A percentile compares a stretch with the other conserved stretches of the same genome.
These are phyloP conservation scores for Pedicia rivosa DNA, from an alignment of 2,888 invertebrate species.

Conservation along the genomic window DNA sequence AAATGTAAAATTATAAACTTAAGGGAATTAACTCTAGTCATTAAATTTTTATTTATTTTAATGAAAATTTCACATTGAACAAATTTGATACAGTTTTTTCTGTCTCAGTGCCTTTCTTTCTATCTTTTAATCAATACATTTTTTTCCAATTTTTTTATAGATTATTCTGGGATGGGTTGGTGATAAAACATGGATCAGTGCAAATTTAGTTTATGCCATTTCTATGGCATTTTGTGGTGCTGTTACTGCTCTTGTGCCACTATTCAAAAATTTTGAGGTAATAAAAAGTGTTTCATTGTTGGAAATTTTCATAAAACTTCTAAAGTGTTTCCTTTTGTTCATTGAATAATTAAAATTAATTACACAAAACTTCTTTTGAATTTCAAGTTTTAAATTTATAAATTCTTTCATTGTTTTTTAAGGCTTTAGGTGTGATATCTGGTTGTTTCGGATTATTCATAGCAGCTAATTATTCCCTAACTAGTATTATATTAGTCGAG, in stretches of 20 bases:
- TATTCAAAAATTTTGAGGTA: slow-evolving; percentile 27
- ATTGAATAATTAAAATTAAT: neutral
- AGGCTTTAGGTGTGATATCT: slow-evolving; percentile 41
- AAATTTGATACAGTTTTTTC: too few species aligned
- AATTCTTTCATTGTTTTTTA: slow-evolving; percentile 4
- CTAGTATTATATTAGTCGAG: slow-evolving; percentile 79
- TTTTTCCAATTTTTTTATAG: too few species aligned
- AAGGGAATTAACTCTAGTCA: too few species aligned
- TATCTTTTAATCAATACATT: too few species aligned
- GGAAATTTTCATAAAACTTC: neutral
- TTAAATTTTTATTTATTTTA: too few species aligned
- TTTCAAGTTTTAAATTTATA: too few species aligned
- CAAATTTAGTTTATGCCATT: slow-evolving; percentile 61
- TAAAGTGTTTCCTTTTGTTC: too few species aligned
- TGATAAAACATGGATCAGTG: slow-evolving; percentile 62
- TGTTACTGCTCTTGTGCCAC: slow-evolving; percentile 48
- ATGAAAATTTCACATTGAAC: too few species aligned
- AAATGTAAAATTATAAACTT: too few species aligned
- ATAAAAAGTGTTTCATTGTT: neutral
- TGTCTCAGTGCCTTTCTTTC: too few species aligned
- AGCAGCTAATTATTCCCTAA: slow-evolving; percentile 82
- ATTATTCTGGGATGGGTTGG: slow-evolving; percentile 76
- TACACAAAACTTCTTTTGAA: too few species aligned
- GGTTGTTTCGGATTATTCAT: slow-evolving; percentile 82
- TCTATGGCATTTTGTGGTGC: slow-evolving; percentile 61